phyloP scores from a whole-genome alignment of 1,140 invertebrate species.

The Lasioglossum baleicum region DNA sequence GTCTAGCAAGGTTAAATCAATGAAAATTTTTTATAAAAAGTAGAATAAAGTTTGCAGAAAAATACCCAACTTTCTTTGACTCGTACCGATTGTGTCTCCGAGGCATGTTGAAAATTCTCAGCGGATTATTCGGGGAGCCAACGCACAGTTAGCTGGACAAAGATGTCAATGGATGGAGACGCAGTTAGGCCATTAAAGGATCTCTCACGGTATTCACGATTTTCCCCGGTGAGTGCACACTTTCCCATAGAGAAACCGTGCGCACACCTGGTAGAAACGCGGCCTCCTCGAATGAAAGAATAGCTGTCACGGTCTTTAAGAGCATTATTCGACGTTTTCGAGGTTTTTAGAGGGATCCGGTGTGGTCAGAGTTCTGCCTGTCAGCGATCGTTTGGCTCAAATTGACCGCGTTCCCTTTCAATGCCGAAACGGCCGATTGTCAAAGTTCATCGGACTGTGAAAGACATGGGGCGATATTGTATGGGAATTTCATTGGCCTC shows the following conservation, averaged over 20 bases:
- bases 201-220: not conserved
- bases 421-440: constrained; percentile 30
- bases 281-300: not conserved
- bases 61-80: too few relatives aligned
- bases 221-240: not conserved
- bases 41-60: too few relatives aligned
- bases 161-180: too few relatives aligned
- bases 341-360: constrained; percentile 32
- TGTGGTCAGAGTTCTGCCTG: constrained; percentile 23
- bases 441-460: constrained; percentile 40
- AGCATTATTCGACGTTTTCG: constrained; percentile 45
- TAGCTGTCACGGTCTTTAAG: constrained; percentile 35
- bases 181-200: not conserved
- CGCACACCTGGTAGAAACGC: constrained; percentile 14
- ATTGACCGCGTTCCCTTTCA: constrained; percentile 44
- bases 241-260: not conserved
- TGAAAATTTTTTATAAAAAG: too few relatives aligned
- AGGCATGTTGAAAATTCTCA: too few relatives aligned
- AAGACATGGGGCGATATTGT: constrained; percentile 46
- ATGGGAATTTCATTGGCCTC: constrained; percentile 41
- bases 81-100: too few relatives aligned
- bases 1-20: too few relatives aligned
- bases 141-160: too few relatives aligned
- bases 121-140: too few relatives aligned
- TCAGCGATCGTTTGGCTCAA: constrained; percentile 41